phyloP scores from a whole-genome alignment of 2,888 invertebrate species.

The Pollenia griseotomentosa region DNA sequence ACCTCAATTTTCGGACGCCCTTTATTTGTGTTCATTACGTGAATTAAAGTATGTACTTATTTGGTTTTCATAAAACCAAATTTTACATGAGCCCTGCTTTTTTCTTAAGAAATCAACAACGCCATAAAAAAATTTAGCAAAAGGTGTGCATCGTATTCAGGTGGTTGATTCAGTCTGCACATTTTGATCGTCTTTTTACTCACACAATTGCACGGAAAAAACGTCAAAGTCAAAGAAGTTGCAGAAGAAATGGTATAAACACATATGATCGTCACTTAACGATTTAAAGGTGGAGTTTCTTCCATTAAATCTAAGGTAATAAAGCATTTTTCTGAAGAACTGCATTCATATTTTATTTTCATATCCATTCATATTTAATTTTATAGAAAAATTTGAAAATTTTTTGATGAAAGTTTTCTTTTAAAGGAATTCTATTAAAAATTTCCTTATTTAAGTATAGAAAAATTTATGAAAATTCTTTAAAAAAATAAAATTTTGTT shows the following conservation, averaged over 20 bases:
- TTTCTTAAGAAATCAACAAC: neutral
- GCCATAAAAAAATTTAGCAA: constrained; percentile 45
- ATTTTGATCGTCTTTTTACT: constrained; percentile 19
- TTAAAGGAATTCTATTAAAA: no score
- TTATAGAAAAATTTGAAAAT: no score
- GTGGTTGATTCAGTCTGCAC: constrained; percentile 66
- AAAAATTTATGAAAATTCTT: no score
- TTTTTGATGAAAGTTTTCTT: no score
- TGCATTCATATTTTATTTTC: no score
- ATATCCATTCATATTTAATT: no score
- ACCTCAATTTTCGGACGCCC: no score
- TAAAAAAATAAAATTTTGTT: no score
- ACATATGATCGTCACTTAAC: constrained; percentile 60
- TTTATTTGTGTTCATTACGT: constrained; percentile 9
- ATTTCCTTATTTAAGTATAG: no score
- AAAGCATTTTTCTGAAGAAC: neutral
- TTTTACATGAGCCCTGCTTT: constrained; percentile 36
- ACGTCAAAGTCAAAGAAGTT: constrained; percentile 1
- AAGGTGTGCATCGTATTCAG: constrained; percentile 67
- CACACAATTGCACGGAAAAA: neutral
- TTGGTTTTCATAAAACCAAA: constrained; percentile 66
- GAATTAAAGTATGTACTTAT: constrained; percentile 31
- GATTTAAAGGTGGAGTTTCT: constrained; percentile 56
- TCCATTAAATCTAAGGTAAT: constrained; percentile 24
- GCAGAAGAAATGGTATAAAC: constrained; percentile 48